phyloP scores from a whole-genome alignment of 2,888 invertebrate genomes.

The Cyclophora albipunctata region DNA sequence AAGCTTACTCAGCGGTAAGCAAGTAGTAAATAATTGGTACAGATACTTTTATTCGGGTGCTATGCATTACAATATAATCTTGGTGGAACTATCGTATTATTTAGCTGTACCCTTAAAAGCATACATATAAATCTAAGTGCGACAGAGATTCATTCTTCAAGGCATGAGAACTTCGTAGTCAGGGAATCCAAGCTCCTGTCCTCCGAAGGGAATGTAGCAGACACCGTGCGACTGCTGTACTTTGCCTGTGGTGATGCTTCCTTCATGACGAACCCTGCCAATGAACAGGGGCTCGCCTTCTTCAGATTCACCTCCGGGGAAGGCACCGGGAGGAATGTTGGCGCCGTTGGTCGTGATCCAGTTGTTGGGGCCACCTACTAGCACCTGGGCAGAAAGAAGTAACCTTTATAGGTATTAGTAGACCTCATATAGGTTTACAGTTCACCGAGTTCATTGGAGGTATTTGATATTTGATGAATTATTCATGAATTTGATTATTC shows the following conservation, averaged over 20 bases:
- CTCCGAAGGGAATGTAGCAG: constrained; percentile 89
- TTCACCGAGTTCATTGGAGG: neutral
- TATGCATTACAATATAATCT: too few relatives aligned
- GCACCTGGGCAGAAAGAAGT: constrained; percentile 46
- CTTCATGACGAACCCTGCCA: constrained; percentile 86
- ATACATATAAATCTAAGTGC: constrained; percentile 2
- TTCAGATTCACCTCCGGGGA: constrained; percentile 82
- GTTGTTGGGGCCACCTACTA: constrained; percentile 76
- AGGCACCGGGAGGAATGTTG: constrained; percentile 83
- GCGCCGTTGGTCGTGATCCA: constrained; percentile 83
- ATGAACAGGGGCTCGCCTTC: constrained; percentile 87
- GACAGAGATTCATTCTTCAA: constrained; percentile 26
- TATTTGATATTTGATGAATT: too few relatives aligned
- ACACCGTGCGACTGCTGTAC: constrained; percentile 88
- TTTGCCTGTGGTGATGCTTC: constrained; percentile 85
- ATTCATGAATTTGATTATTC: too few relatives aligned
- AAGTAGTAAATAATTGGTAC: too few relatives aligned
- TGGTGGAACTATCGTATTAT: too few relatives aligned
- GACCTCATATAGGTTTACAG: neutral
- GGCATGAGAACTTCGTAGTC: constrained; percentile 85
- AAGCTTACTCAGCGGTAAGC: too few relatives aligned
- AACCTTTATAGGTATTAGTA: neutral
- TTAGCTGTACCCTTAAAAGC: too few relatives aligned
- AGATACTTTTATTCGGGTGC: too few relatives aligned
- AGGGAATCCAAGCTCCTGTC: constrained; percentile 85